Base-by-base conservation (phyloP, 1,140 invertebrate species). In the Chrysopa pallens region DNA sequence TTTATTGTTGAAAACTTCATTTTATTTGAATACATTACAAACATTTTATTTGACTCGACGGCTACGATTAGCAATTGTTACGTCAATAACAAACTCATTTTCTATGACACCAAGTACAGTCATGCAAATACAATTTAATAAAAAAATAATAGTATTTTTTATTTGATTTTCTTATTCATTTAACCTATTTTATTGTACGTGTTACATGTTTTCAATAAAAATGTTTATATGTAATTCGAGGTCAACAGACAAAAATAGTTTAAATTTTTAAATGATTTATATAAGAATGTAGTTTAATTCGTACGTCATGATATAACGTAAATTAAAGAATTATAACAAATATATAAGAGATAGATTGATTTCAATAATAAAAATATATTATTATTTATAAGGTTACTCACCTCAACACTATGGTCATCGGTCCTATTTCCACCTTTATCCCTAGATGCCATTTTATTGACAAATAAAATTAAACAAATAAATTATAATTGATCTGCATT, bases 361-460 rank as follows among this genome's bases (percentile, higher is more conserved):
- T 27, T n/a, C n/a, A n/a, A 39, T 39, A 39, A 13, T 11, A 6
- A 15, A 6, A 11, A 27, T 39, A 27, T 39, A 39, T 11, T 38
- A 38, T 43, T 15, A 38, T n/a, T 43, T 38, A 42, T 6, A 38
- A 43, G 38, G 23, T 33, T 29, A 45, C 13, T 46, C 36, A 46
- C 45, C 42, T 46, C 45, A 42, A 46, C 45, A 8, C 40, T 42
- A 46, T 46, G 45, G 39, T 46, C 45, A 29, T 46, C 45, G 36
- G 42, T 46, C 42, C 42, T 46, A 29, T 35, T 46, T 37, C 45
- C 40, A 23, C 40, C 42, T 40, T 46, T 46, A 39, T 38, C 42
- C 33, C 45, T 29, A 8, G 45, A 46, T 36, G 29, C 39, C 45
- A 46, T 46, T 33, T 11, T 43, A 13, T 23, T 23, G 17, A 23